Base-by-base conservation (phyloP, 2,113 vertebrate species). In the Maccullochella peelii region DNA sequence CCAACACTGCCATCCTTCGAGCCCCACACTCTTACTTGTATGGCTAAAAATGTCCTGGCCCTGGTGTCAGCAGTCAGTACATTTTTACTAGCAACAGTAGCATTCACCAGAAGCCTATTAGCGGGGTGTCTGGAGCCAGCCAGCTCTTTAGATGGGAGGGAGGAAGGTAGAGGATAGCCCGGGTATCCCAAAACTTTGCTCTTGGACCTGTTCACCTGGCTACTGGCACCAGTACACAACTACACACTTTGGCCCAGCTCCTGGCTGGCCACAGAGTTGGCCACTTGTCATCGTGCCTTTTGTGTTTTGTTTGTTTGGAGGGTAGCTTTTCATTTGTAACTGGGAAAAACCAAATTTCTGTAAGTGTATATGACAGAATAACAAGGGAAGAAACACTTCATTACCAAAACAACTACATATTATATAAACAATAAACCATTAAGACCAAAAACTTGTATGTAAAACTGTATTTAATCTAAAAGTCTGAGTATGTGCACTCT, bases 131-230 rank as follows among this genome's bases (percentile, higher is more conserved):
- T 49, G 57, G 36, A 63, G 61, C 2, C 52, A 74, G 69, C 3
- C n/a, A 38, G 79, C 47, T 73, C 58, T 54, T 33, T 23, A 62
- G 30, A 72, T 18, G 47, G 55, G 33, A 65, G 40, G 66, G 6
- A 55, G 74, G 62, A 73, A 85, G 36, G 49, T 25, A 49, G 30
- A 73, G 61, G 79, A 72, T 30, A 74, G n/a, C 2, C 1, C 9
- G 40, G 79, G 79, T 79, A 80, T 80, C 65, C 49, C 47, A 77
- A 77, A 88, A 80, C 16, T 27, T 18, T 67, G 49, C 61, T 65
- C 23, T 70, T 57, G 65, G 57, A 62, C 72, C 62, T 23, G 49
- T 21, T 77, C 57, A 61, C 11, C 33, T 55, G 5, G 57, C 49
- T 67, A 11, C 67, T 73, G 85, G 58, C 84, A 73, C 49, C 42